A percentile compares a stretch with the other conserved stretches of the same genome.
These are phyloP conservation scores for Andrena bucephala DNA, from an alignment of 2,888 invertebrate genomes.

Conservation along the genomic window DNA sequence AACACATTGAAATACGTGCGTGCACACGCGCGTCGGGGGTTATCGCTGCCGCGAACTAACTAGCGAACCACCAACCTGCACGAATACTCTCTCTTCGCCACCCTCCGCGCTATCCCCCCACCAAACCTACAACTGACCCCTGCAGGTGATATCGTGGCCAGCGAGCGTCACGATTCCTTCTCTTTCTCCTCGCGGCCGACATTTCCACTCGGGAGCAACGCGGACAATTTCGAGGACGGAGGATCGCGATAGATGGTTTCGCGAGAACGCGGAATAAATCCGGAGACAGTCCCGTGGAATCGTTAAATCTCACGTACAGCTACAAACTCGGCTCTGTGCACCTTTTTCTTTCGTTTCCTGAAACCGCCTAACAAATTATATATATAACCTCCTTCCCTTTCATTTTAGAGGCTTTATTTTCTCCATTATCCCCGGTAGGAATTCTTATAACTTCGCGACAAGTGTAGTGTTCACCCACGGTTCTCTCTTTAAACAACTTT, in stretches of 20 bases:
- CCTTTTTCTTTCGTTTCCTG: not conserved
- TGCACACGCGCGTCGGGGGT: conserved; percentile 44
- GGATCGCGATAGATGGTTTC: not conserved
- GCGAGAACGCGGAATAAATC: not conserved
- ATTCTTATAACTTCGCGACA: no score
- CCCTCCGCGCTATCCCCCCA: conserved; percentile 39
- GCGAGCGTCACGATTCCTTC: conserved; percentile 13
- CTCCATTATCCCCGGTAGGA: no score
- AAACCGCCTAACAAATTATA: not conserved
- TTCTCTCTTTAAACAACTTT: no score
- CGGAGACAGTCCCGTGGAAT: not conserved
- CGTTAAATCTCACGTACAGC: not conserved
- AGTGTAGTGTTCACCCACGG: no score
- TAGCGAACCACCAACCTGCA: conserved; percentile 50
- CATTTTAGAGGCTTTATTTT: no score
- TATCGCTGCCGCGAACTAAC: conserved; percentile 56
- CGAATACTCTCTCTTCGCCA: conserved; percentile 36
- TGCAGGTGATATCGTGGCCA: conserved; percentile 47
- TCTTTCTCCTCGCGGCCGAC: not conserved
- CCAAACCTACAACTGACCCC: conserved; percentile 29
- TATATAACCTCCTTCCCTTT: no score
- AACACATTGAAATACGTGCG: conserved; percentile 33
- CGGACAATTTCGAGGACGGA: not conserved
- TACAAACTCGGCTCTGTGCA: not conserved
- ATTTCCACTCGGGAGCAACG: not conserved